Evolutionary conservation across 2,113 vertebrate species (phyloP).

Genomic region (Poeciliopsis retropinna): DNA sequence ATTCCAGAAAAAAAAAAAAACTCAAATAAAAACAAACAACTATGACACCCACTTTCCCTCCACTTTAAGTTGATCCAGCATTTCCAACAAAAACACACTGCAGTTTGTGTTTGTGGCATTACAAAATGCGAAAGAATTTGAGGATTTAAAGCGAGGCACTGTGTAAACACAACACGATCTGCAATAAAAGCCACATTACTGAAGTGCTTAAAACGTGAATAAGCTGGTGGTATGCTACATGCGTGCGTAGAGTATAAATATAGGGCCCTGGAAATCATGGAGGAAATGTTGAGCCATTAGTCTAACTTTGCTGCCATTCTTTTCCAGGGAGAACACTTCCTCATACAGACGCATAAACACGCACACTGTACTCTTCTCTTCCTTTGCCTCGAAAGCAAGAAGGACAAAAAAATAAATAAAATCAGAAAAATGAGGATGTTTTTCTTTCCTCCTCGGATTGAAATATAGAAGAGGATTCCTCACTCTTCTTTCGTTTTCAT

Average conservation of each 20-base stretch:
- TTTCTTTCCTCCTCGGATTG: slow-evolving; percentile 32
- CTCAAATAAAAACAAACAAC: too few species aligned
- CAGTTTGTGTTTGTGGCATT: too few species aligned
- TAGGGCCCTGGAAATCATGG: slow-evolving; percentile 52
- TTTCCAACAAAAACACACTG: neutral
- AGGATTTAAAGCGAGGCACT: too few species aligned
- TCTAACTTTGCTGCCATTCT: slow-evolving; percentile 55
- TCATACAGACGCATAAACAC: slow-evolving; percentile 27
- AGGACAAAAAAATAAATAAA: slow-evolving; percentile 15
- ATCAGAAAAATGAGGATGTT: slow-evolving; percentile 14
- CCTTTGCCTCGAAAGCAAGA: slow-evolving; percentile 52
- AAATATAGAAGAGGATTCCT: slow-evolving; percentile 6
- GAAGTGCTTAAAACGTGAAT: slow-evolving; percentile 38
- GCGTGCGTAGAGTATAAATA: slow-evolving; percentile 57
- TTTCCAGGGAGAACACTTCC: slow-evolving; percentile 60
- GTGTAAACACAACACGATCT: neutral
- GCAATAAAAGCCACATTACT: slow-evolving; percentile 57
- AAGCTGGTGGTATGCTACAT: slow-evolving; percentile 50
- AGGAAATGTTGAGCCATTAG: slow-evolving; percentile 64
- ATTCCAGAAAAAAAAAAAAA: neutral
- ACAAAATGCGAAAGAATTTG: too few species aligned
- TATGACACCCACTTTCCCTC: neutral
- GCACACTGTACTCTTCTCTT: slow-evolving; percentile 27
- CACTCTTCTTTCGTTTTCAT: neutral
- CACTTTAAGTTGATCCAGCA: neutral